These are phyloP conservation scores for Lampris megalopsis DNA, from an alignment of 2,113 vertebrate species.

Conservation along the genomic window DNA sequence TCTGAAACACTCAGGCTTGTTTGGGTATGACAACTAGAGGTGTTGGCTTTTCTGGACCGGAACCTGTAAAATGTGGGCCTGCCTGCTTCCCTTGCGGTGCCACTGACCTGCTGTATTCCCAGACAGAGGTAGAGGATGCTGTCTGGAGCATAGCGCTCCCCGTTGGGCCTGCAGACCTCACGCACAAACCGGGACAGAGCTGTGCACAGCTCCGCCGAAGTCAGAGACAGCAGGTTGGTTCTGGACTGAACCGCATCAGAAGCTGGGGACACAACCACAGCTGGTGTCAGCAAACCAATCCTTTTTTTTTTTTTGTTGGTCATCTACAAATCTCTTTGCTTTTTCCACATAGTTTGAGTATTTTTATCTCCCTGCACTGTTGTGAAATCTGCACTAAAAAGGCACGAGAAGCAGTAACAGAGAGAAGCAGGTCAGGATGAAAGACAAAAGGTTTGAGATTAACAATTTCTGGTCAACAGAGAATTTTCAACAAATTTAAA, in stretches of 20 bases:
- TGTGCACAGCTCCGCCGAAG: constrained; percentile 86
- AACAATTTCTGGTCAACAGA: no score
- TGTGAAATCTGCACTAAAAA: no score
- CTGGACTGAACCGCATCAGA: constrained; percentile 85
- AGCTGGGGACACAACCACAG: constrained; percentile 50
- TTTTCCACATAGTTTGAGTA: no score
- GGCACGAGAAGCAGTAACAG: no score
- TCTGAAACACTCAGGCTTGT: neutral
- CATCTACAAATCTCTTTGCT: no score
- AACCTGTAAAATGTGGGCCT: neutral
- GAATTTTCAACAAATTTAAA: no score
- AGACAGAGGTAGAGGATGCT: constrained; percentile 98
- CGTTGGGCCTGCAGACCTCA: constrained; percentile 91
- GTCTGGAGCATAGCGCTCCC: constrained; percentile 93
- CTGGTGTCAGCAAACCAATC: constrained; percentile 8
- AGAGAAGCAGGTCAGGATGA: no score
- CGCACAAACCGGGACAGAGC: constrained; percentile 90
- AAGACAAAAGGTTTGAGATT: no score
- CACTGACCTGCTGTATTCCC: constrained; percentile 96
- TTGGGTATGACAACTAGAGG: neutral
- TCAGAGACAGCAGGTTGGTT: constrained; percentile 88
- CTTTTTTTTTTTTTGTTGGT: neutral
- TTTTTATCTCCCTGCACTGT: neutral
- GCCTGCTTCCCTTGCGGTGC: neutral
- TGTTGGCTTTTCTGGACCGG: neutral